Base-by-base conservation (phyloP, 2,113 vertebrate genomes). In the Ammodytes dubius region DNA sequence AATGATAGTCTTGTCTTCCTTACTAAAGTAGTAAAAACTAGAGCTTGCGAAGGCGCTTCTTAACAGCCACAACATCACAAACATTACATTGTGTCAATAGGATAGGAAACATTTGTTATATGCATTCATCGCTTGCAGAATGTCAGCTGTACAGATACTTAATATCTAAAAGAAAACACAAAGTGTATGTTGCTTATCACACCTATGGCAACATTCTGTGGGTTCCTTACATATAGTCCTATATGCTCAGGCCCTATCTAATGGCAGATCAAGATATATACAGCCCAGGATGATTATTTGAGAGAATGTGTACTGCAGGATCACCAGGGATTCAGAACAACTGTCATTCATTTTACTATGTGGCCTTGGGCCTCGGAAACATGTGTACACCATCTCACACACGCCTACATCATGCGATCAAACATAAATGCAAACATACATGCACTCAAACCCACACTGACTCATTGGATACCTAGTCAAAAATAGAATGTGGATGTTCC, bases 151-250 rank as follows among this genome's bases (percentile, higher is more conserved):
- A 5, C 57, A 65, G 19, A 53, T 37, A 57, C n/a, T 70, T 70
- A 5, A 45, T 15, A 78, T 65, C n/a, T 10, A 47, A 9, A 27
- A 37, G 45, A 3, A 11, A 70, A 17, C 13, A 59, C 42, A 74
- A 61, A 59, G 58, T 60, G 53, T 50, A 76, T 56, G 71, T 68
- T 56, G 15, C 75, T 58, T 47, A 60, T 84, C 65, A 63, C 58
- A 66, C 58, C 60, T 57, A 88, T 86, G 82, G 78, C 27, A 87
- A 88, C 82, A 40, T 40, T 69, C n/a, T 79, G 70, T 66, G 81
- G n/a, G n/a, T 67, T 39, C 61, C 39, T 49, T 43, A 67, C 54
- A 67, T 53, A 46, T 35, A 84, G 67, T 15, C 9, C 54, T 61
- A 35, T 27, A 66, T 46, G 65, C 50, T 82, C 46, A 61, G 53